Evolutionary conservation across 2,888 invertebrate species (phyloP), one percentile per base, ranked within the genome.

Genomic region (Ectropis crepuscularia): DNA sequence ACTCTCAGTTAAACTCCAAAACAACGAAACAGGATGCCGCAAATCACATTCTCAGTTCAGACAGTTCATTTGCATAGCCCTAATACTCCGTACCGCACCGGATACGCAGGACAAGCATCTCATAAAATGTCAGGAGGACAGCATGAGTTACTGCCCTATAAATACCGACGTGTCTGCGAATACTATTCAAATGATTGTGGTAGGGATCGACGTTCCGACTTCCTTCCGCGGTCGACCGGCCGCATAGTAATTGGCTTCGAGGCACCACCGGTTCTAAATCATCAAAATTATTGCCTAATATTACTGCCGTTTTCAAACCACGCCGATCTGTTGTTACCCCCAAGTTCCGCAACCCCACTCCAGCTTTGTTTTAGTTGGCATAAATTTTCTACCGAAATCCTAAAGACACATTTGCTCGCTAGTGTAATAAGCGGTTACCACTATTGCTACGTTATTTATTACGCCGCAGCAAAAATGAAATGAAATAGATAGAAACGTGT

Each of bases 221-320:
- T 91, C 91, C 91, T 91, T 90, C 90, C 90, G 86, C 78, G 76
- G 81, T 79, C 86, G 81, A 81, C 86, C 83, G 83, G 73, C 87
- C 89, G 89, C 87, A 89, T 85, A 88, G 90, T 90, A 92, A 92
- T 91, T 88, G 89, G 87, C 81, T 79, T 78, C 70, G 77, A 87
- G 86, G 86, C 84, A 82, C 80, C 70, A 76, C 78, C 72, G 77
- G 77, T 81, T 78, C 82, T 92, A 91, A 92, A 92, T 92, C 92
- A 91, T 87, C 87, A 80, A 89, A 91, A 92, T 92, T 90, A 90
- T 89, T 91, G 83, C 89, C 87, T 89, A 86, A 88, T 90, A 88
- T 87, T 87, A 87, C 87, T 79, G 79, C 81, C 80, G 81, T 85
- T 85, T 82, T 70, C 78, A 74, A 74, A 81, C 83, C 80, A 78